Percentiles rank a stretch among this genome's conserved stretches.
Evolutionary conservation across 2,797 vertebrate genomes (phyloP).

Genomic region (Heterohyrax brucei): DNA sequence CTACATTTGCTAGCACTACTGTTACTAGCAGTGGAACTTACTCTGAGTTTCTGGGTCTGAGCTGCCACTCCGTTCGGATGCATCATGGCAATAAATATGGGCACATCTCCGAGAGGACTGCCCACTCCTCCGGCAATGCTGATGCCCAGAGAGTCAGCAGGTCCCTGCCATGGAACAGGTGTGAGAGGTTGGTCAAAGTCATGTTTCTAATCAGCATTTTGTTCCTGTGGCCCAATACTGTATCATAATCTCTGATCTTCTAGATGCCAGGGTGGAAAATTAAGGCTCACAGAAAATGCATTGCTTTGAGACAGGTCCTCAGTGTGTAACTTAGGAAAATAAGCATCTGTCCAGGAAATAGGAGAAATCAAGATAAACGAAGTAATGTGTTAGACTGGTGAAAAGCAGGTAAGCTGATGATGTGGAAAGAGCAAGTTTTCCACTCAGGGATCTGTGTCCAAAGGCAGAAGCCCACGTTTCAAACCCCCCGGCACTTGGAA

Average conservation of each 20-base stretch:
- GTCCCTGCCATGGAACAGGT: conserved; percentile 90
- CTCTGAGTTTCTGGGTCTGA: conserved; percentile 97
- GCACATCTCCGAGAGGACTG: conserved; percentile 97
- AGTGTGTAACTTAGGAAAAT: conserved; percentile 16
- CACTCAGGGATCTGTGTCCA: background rate
- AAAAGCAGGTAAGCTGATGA: background rate
- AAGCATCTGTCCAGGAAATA: conserved; percentile 15
- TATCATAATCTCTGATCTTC: background rate
- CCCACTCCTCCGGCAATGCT: conserved; percentile 98
- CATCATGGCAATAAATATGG: conserved; percentile 99
- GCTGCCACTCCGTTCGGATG: conserved; percentile 97
- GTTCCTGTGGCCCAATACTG: background rate
- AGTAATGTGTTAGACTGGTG: background rate
- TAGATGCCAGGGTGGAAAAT: conserved; percentile 30
- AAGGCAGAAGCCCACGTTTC: background rate
- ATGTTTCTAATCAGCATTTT: conserved; percentile 54
- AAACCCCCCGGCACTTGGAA: background rate
- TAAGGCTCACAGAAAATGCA: background rate
- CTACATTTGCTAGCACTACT: background rate
- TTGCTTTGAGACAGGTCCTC: conserved; percentile 38
- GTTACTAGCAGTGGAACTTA: conserved; percentile 86
- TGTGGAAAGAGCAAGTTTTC: background rate
- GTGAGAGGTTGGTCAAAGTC: conserved; percentile 56
- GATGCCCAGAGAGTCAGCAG: conserved; percentile 95
- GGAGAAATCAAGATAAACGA: background rate